phyloP scores from a whole-genome alignment of 2,888 invertebrate genomes.

The Leucania comma region DNA sequence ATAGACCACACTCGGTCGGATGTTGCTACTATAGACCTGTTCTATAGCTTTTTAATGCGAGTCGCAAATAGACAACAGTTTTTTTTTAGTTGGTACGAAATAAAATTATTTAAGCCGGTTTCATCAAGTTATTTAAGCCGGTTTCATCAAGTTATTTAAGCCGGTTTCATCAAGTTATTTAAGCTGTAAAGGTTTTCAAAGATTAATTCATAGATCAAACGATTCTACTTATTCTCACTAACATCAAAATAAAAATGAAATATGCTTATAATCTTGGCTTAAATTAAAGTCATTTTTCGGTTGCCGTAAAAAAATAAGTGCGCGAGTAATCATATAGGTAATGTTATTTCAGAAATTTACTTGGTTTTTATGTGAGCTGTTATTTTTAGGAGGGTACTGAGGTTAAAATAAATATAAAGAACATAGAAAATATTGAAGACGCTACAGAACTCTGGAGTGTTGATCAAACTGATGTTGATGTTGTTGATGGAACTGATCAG shows the following conservation, averaged over 20 bases:
- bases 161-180: too few species aligned
- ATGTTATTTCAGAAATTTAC: conserved; percentile 47
- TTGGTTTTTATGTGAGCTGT: conserved; percentile 44
- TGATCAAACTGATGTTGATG: too few species aligned
- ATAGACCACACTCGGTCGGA: too few species aligned
- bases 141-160: too few species aligned
- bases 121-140: too few species aligned
- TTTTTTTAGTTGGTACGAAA: too few species aligned
- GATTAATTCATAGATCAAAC: neutral
- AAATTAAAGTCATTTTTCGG: conserved; percentile 44
- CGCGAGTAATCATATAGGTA: conserved; percentile 41
- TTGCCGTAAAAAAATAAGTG: conserved; percentile 40
- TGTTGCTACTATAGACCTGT: too few species aligned
- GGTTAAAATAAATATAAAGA: conserved; percentile 41
- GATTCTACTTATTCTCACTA: neutral
- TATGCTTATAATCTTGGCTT: conserved; percentile 21
- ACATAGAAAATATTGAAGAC: conserved; percentile 26
- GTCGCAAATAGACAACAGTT: too few species aligned
- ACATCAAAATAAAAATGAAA: conserved; percentile 10
- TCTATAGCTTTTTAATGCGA: too few species aligned
- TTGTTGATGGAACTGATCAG: too few species aligned
- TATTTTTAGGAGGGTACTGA: conserved; percentile 43
- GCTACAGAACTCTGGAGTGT: neutral
- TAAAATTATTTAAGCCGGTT: too few species aligned
- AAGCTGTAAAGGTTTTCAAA: too few species aligned